phyloP scores from a whole-genome alignment of 37 sponge, comb jelly and placozoan genomes.

The Chondrosia reniformis region DNA sequence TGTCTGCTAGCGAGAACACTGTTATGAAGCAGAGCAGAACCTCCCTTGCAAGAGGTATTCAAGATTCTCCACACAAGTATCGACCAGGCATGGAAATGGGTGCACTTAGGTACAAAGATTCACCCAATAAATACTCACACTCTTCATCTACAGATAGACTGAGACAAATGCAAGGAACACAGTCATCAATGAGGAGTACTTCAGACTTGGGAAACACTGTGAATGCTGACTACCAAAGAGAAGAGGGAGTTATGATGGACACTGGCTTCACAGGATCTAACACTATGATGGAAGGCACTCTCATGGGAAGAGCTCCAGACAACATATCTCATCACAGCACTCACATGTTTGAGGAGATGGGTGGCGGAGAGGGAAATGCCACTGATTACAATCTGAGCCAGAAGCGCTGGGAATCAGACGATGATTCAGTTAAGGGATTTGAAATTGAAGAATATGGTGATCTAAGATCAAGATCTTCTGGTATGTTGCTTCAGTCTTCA shows the following conservation, averaged over 20 bases:
- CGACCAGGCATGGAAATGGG: slow-evolving; percentile 4
- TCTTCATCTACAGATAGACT: neutral
- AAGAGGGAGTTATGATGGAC: neutral
- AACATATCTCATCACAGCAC: neutral
- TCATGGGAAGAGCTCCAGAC: neutral
- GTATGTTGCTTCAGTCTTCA: neutral
- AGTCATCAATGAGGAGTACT: neutral
- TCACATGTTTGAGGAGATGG: slow-evolving; percentile 7
- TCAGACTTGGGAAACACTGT: slow-evolving; percentile 14
- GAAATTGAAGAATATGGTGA: too few species aligned
- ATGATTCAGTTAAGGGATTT: slow-evolving; percentile 19
- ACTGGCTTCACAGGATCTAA: neutral
- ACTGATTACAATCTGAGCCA: neutral
- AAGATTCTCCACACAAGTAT: too few species aligned
- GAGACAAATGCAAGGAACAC: neutral
- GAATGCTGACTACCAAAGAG: neutral
- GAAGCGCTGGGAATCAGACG: neutral
- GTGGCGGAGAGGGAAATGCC: slow-evolving; percentile 17
- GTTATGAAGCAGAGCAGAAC: neutral
- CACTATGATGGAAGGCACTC: neutral
- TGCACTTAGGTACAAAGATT: neutral
- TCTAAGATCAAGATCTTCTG: neutral
- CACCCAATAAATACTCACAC: neutral
- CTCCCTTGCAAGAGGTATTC: neutral
- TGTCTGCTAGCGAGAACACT: neutral